Evolutionary conservation across 2,113 vertebrate genomes (phyloP).

Genomic region (Hemiscyllium ocellatum): DNA sequence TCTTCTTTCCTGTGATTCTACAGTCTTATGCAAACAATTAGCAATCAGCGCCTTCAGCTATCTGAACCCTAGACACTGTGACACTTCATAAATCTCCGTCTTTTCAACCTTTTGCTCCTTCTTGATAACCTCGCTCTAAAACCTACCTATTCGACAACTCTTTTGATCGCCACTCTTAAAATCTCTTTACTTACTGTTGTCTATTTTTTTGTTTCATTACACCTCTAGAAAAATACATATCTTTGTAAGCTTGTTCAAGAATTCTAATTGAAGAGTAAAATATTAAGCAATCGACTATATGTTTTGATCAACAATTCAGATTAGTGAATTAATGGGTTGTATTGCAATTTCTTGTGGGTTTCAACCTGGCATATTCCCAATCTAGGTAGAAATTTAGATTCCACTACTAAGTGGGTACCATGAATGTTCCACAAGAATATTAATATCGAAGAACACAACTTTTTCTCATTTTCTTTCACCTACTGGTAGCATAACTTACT

Average conservation of each 20-base stretch:
- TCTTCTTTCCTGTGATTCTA: not conserved
- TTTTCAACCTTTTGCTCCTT: not conserved
- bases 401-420: not conserved
- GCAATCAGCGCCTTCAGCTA: not conserved
- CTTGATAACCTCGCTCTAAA: not conserved
- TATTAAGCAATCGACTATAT: not conserved
- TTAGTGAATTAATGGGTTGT: not conserved
- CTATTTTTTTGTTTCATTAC: not conserved
- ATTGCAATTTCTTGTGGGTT: not conserved
- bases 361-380: not conserved
- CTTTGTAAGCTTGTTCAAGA: not conserved
- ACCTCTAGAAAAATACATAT: too few relatives aligned
- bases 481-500: not conserved
- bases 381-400: not conserved
- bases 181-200: not conserved
- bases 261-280: not conserved
- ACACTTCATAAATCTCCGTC: not conserved
- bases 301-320: not conserved
- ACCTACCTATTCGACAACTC: not conserved
- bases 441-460: not conserved
- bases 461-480: not conserved
- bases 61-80: not conserved
- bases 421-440: not conserved
- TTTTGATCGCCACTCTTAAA: not conserved
- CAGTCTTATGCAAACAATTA: not conserved